phyloP scores from a whole-genome alignment of 2,797 vertebrate genomes.

The Oryzias sinensis region DNA sequence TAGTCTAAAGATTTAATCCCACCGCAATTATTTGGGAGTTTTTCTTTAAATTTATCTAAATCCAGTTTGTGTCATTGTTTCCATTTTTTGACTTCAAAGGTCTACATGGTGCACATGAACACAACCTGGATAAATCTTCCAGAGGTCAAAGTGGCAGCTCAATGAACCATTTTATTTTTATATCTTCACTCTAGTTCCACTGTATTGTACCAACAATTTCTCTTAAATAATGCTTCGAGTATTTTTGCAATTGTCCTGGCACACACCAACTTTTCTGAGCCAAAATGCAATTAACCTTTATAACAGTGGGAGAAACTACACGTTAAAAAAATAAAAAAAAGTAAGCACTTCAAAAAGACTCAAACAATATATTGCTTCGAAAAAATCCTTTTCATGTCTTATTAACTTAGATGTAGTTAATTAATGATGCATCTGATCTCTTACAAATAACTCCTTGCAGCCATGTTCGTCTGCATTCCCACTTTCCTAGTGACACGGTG shows the following conservation, averaged over 20 bases:
- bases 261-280: background rate
- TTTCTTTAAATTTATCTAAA: too few relatives aligned
- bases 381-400: constrained; percentile 29
- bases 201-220: background rate
- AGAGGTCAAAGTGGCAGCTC: constrained; percentile 3
- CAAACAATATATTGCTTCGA: constrained; percentile 19
- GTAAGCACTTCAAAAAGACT: constrained; percentile 18
- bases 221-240: constrained; percentile 8
- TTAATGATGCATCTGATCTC: constrained; percentile 36
- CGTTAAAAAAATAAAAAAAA: constrained; percentile 1
- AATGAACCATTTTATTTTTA: constrained; percentile 4
- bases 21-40: too few relatives aligned
- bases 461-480: constrained; percentile 8
- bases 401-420: constrained; percentile 26
- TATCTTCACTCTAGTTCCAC: constrained; percentile 4
- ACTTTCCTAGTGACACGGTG: constrained; percentile 3
- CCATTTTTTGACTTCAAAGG: background rate
- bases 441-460: constrained; percentile 32
- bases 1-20: too few relatives aligned
- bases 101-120: constrained; percentile 1
- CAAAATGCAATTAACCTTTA: constrained; percentile 40
- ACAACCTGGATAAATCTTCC: background rate
- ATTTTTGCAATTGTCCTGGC: background rate
- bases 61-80: too few relatives aligned
- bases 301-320: constrained; percentile 3